Evolutionary conservation across 2,888 invertebrate species (phyloP).

Genomic region (Coleophora flavipennella): DNA sequence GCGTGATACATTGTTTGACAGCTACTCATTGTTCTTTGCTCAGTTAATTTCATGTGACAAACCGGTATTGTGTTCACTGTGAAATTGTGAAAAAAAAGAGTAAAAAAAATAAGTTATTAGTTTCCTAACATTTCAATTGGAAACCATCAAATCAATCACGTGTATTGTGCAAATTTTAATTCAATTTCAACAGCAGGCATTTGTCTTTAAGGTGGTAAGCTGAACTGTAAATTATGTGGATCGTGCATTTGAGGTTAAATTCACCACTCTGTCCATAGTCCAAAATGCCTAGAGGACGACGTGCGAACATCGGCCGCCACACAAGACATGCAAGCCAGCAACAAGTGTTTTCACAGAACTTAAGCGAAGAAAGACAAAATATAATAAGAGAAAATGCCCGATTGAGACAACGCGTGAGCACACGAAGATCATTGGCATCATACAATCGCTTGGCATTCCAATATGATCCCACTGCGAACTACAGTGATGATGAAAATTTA

Average conservation of each 20-base stretch:
- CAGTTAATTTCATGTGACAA: constrained; percentile 13
- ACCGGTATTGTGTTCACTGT: constrained; percentile 15
- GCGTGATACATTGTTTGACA: constrained; percentile 14
- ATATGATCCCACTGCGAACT: constrained; percentile 15
- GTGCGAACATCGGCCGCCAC: constrained; percentile 23
- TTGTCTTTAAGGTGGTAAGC: constrained; percentile 20
- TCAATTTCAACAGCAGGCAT: constrained; percentile 19
- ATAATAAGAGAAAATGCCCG: constrained; percentile 22
- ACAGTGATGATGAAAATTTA: constrained; percentile 25
- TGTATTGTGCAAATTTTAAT: constrained; percentile 17
- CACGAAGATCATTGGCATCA: constrained; percentile 18
- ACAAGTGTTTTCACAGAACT: constrained; percentile 18
- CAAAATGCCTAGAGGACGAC: constrained; percentile 24
- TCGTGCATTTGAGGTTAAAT: constrained; percentile 19
- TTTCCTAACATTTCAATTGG: constrained; percentile 5
- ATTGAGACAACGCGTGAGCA: constrained; percentile 22
- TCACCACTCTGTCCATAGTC: constrained; percentile 20
- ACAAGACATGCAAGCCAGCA: constrained; percentile 21
- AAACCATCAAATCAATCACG: constrained; percentile 15
- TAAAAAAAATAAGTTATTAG: too few species aligned
- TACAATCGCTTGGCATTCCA: constrained; percentile 23
- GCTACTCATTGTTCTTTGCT: constrained; percentile 13
- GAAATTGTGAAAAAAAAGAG: constrained; percentile 11
- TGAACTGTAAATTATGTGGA: constrained; percentile 20
- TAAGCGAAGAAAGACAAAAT: constrained; percentile 16